These are phyloP conservation scores for Smithornis capensis DNA, from an alignment of 2,113 vertebrate genomes.

Conservation along the genomic window DNA sequence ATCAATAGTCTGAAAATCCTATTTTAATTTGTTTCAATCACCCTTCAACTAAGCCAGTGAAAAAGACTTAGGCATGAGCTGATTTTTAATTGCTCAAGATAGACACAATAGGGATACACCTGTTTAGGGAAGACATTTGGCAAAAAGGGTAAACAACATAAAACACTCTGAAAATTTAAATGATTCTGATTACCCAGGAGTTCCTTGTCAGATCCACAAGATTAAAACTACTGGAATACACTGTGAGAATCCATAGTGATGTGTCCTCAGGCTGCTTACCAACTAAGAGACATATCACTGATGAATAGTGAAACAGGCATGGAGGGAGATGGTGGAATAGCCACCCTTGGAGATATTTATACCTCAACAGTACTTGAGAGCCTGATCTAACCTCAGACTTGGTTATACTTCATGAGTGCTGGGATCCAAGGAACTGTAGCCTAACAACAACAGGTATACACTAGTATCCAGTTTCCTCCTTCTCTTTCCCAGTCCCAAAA, in stretches of 20 bases:
- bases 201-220: background rate
- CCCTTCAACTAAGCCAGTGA: background rate
- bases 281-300: background rate
- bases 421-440: background rate
- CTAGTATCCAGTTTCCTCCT: background rate
- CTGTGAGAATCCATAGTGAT: background rate
- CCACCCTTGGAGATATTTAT: rapidly evolving
- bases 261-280: background rate
- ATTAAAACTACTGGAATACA: background rate
- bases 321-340: rapidly evolving
- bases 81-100: background rate
- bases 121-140: background rate
- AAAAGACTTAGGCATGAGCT: background rate
- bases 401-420: background rate
- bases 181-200: background rate
- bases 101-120: background rate
- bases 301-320: background rate
- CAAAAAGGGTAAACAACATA: background rate
- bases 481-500: background rate
- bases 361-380: rapidly evolving
- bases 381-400: background rate
- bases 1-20: background rate
- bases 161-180: background rate
- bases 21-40: background rate
- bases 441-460: background rate